Evolutionary conservation across 2,113 vertebrate genomes (phyloP).

Genomic region (Cygnus atratus): DNA sequence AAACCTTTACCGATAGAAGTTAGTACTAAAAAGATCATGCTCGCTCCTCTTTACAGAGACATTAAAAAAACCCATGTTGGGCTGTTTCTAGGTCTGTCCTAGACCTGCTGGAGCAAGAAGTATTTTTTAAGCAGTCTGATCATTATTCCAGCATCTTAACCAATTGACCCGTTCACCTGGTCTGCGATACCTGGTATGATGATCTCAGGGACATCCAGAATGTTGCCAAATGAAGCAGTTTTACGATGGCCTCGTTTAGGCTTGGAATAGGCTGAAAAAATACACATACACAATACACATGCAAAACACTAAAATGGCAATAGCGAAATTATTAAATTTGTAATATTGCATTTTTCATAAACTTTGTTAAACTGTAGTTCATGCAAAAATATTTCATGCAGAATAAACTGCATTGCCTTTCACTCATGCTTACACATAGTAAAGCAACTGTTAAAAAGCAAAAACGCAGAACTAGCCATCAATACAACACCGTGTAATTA

Average conservation of each 20-base stretch:
- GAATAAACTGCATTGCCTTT: conserved; percentile 76
- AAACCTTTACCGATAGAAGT: background rate
- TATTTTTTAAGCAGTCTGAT: conserved; percentile 77
- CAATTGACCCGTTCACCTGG: conserved; percentile 74
- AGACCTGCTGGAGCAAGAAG: conserved; percentile 85
- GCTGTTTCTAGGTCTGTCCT: background rate
- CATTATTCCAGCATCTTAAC: conserved; percentile 74
- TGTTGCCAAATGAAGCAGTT: conserved; percentile 99
- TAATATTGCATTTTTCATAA: conserved; percentile 73
- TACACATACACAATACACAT: conserved; percentile 96
- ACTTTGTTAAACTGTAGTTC: conserved; percentile 78
- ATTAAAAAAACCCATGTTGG: background rate
- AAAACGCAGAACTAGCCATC: conserved; percentile 63
- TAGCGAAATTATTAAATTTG: conserved; percentile 77
- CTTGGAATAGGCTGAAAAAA: conserved; percentile 95
- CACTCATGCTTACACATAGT: conserved; percentile 75
- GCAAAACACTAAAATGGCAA: conserved; percentile 86
- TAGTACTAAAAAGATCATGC: background rate
- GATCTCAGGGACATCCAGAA: conserved; percentile 99
- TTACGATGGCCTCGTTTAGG: conserved; percentile 99
- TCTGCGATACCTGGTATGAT: conserved; percentile 96
- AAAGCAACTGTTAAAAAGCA: conserved; percentile 77
- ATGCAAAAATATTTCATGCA: conserved; percentile 82
- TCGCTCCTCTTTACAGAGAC: background rate
- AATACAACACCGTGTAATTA: conserved; percentile 65